Conservation (phyloP, 2,888 invertebrate genomes). For the Graphium colonna region DNA sequence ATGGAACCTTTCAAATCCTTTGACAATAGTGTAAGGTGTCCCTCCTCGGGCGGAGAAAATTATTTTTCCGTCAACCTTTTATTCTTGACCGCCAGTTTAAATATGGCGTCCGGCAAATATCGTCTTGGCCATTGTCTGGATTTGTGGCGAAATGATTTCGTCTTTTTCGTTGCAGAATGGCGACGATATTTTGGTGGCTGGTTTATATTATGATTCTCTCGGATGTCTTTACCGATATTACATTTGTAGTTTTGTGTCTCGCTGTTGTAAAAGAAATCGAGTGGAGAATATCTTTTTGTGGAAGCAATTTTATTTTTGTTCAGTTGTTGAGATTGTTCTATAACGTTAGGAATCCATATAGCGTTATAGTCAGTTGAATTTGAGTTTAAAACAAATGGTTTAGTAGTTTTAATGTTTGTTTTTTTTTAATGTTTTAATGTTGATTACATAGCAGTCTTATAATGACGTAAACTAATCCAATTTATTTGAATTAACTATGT, state of each 20-base stretch:
- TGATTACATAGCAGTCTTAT: no score
- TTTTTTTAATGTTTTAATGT: no score
- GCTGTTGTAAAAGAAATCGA: slow-evolving; percentile 29
- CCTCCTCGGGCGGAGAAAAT: slow-evolving; percentile 57
- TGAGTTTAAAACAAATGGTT: no score
- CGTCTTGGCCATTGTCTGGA: slow-evolving; percentile 41
- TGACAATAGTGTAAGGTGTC: slow-evolving; percentile 68
- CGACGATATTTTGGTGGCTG: slow-evolving; percentile 18
- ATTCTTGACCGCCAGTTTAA: slow-evolving; percentile 47
- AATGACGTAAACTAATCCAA: no score
- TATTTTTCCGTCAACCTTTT: slow-evolving; percentile 64
- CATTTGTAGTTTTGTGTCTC: slow-evolving; percentile 25
- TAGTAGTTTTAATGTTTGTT: no score
- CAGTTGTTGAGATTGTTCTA: no score
- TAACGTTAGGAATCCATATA: no score
- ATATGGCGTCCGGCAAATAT: slow-evolving; percentile 51
- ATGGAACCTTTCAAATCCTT: slow-evolving; percentile 61
- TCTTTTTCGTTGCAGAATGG: slow-evolving; percentile 23
- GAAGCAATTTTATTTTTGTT: neutral
- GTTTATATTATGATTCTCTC: slow-evolving; percentile 23
- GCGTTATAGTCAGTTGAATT: no score
- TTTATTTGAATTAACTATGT: no score
- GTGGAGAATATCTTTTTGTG: slow-evolving; percentile 27
- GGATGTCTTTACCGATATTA: slow-evolving; percentile 31
- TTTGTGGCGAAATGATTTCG: slow-evolving; percentile 28